Base-by-base conservation (phyloP, 2,888 invertebrate species). In the Melipona bicolor region DNA sequence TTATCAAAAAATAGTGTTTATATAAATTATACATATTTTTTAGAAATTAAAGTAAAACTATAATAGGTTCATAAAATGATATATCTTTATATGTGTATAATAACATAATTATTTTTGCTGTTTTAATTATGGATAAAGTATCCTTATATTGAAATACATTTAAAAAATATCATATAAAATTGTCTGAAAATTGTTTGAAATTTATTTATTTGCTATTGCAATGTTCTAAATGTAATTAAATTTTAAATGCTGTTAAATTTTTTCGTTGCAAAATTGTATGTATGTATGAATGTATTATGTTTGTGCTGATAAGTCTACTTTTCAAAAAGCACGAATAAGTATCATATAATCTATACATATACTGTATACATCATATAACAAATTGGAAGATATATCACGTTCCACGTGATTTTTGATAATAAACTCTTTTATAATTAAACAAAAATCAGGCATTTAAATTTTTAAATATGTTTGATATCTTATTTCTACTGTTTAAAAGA, bases 341-440 rank as follows among this genome's bases (percentile, higher is more conserved):
- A 49, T 24, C 9, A n/a, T 21, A n/a, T 27, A 27, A 27, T 27
- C 1, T 27, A 6, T 21, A 15, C 19, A 27, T 24, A 11, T 27
- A 64, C 11, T 43, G 43, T 54, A 54, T 43, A 43, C 19, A 72
- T 43, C 11, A 9, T 43, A 43, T 43, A 43, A 43, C 43, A 72
- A 56, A 43, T 52, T n/a, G 36, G 13, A 72, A 59, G 54, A 64
- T 32, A 32, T 11, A 36, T 70, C 50, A 71, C 71, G 62, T 62
- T 50, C 6, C 32, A 54, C n/a, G n/a, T 43, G 17, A 43, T 64
- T 68, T 19, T 54, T 17, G 64, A 64, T 71, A 52, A 73, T 19
- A 32, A 69, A 76, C n/a, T 50, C n/a, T 50, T 32, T 32, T 19
- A n/a, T 19, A 21, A 69, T 76, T n/a, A 17, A 32, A 17, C 9